Evolutionary conservation across 2,888 invertebrate genomes (phyloP).

Genomic region (Cinara cedri): DNA sequence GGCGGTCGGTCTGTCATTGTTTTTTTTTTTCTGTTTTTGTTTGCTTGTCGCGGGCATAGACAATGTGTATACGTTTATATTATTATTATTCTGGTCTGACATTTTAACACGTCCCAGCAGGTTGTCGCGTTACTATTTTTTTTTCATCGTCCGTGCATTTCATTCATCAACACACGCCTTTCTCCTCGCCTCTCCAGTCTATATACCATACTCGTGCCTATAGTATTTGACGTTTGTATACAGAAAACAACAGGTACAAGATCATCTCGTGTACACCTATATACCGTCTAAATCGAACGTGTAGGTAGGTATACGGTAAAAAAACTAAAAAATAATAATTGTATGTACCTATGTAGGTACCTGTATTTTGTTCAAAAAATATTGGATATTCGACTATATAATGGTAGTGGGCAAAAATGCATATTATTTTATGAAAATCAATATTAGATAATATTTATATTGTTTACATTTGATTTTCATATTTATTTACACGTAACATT

Average conservation of each 20-base stretch:
- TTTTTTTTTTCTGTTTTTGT: slow-evolving; percentile 44
- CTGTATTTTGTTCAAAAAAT: not conserved
- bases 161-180: slow-evolving; percentile 54
- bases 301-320: not conserved
- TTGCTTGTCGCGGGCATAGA: slow-evolving; percentile 38
- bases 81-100: slow-evolving; percentile 43
- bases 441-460: too few relatives aligned
- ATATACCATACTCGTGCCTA: not conserved
- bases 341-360: not conserved
- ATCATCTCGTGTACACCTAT: slow-evolving; percentile 49
- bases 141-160: slow-evolving; percentile 39
- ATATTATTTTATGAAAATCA: not conserved
- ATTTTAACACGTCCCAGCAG: slow-evolving; percentile 56
- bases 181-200: not conserved
- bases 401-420: slow-evolving; percentile 35
- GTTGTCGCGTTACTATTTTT: slow-evolving; percentile 54
- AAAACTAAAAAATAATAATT: slow-evolving; percentile 22
- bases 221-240: slow-evolving; percentile 3
- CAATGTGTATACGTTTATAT: slow-evolving; percentile 52
- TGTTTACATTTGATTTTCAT: too few relatives aligned
- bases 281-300: slow-evolving; percentile 18
- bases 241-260: slow-evolving; percentile 34
- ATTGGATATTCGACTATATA: slow-evolving; percentile 6
- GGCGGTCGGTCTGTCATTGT: slow-evolving; percentile 40
- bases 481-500: too few relatives aligned